Base-by-base conservation (phyloP, 2,888 invertebrate genomes). In the Phyllotreta striolata region DNA sequence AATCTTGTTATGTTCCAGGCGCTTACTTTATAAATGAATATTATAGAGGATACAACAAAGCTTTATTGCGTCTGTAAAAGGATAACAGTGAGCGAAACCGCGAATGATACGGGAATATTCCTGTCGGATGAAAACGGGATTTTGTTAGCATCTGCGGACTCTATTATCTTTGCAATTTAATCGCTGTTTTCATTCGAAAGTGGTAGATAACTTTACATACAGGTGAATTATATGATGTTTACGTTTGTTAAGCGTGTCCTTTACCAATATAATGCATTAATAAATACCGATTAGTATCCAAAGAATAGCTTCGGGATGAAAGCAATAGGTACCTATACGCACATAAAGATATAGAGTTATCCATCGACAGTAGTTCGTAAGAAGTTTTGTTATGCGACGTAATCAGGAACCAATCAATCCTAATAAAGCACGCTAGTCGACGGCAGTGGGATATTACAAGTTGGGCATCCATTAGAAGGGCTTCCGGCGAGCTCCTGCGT, bases 401-500 rank as follows among this genome's bases (percentile, higher is more conserved):
- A 62, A 65, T 66, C 70, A 67, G 66, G 72, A 78, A 76, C 78
- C 77, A 79, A 80, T 80, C 80, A 79, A 80, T 80, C 77, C 79
- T 80, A 79, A 80, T 80, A 79, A 77, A 78, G 77, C 74, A 70
- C 70, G 72, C 73, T 72, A 72, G 70, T 67, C 65, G 60, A 44
- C 52, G 60, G 52, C 52, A 54, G 52, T 34, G 52, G 65, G 66
- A 65, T 66, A 65, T 67, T 68, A 69, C 67, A 72, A 74, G 74
- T 74, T 73, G 73, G 74, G 75, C 76, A 77, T 77, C 77, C 78
- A 78, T 77, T 78, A 78, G 77, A 73, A 72, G 73, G 75, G 79
- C 79, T 78, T 79, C 78, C 80, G 78, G 78, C 76, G 75, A 77
- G 76, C 77, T 77, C 73, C 74, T 75, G 78, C 80, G 80, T 81